Evolutionary conservation across 2,888 invertebrate genomes (phyloP), one percentile per base, ranked within the genome.

Genomic region (Allophyes oxyacanthae): DNA sequence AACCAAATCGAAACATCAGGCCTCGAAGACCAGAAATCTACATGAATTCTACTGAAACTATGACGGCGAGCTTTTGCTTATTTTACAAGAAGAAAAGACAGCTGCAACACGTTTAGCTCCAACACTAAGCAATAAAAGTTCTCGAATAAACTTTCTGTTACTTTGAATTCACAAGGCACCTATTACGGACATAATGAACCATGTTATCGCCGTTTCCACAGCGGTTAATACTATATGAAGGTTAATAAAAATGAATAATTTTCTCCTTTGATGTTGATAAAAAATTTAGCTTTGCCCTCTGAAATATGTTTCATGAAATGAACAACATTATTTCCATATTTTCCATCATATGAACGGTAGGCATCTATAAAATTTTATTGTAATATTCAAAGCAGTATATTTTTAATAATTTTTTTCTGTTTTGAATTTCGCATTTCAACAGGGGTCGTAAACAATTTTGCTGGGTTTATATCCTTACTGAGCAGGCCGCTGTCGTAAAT

Each of bases 401-500:
- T 49, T 58, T 37, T 7, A 41, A 50, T 50, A 53, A n/a, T 20
- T 20, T 20, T 62, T 30, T 68, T 64, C 64, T 56, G 57, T 63
- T 68, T 70, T 72, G 55, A 74, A 75, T 73, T 75, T 68, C 52
- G 63, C 56, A 78, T 79, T 80, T 80, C 72, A 82, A 74, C 67
- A 55, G 57, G 51, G 67, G 76, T 72, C 79, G 75, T 87, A 84
- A 87, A 85, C 81, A 83, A 81, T 82, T 82, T 80, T 66, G 66
- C 69, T 69, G 64, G 74, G 75, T 79, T 83, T 82, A 84, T 82
- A 83, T 80, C 78, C 80, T 77, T 76, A 75, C 77, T 68, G 60
- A 76, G 64, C 71, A 72, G 72, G 72, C 72, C 72, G 74, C 67
- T 75, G 72, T 78, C 83, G 75, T 88, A 87, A 87, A 87, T 82